Evolutionary conservation across 2,797 vertebrate genomes (phyloP).

Genomic region (Acanthurus leucopareius): DNA sequence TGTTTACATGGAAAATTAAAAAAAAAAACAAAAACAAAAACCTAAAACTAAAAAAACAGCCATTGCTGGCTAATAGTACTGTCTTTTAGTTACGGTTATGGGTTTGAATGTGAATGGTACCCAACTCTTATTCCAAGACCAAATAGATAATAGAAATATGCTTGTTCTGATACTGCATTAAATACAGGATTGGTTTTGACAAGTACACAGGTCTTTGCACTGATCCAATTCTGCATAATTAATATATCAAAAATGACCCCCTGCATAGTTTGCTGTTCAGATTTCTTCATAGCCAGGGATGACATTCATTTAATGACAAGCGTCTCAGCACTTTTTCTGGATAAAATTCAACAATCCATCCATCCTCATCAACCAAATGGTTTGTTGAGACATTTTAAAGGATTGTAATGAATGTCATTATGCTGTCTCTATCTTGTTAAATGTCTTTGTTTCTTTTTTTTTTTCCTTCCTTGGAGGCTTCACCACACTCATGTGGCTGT

Average conservation of each 20-base stretch:
- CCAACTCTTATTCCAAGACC: too few species aligned
- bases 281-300: constrained; percentile 14
- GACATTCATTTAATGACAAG: not conserved
- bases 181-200: too few species aligned
- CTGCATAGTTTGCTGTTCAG: constrained; percentile 10
- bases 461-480: constrained; percentile 59
- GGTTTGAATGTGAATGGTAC: too few species aligned
- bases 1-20: too few species aligned
- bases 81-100: too few species aligned
- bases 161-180: too few species aligned
- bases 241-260: not conserved
- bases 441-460: constrained; percentile 40
- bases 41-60: too few species aligned
- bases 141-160: too few species aligned
- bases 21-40: too few species aligned
- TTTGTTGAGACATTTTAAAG: constrained; percentile 32
- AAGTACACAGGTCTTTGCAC: too few species aligned
- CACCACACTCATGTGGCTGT: constrained; percentile 76
- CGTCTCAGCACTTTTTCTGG: constrained; percentile 1
- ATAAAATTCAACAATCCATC: constrained; percentile 14
- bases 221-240: too few species aligned
- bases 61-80: too few species aligned
- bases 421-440: constrained; percentile 38
- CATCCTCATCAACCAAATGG: constrained; percentile 9
- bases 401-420: constrained; percentile 32